A percentile compares a stretch with the other conserved stretches of the same genome.
Evolutionary conservation across 2,797 vertebrate genomes (phyloP).

Genomic region (Megaceryle alcyon): DNA sequence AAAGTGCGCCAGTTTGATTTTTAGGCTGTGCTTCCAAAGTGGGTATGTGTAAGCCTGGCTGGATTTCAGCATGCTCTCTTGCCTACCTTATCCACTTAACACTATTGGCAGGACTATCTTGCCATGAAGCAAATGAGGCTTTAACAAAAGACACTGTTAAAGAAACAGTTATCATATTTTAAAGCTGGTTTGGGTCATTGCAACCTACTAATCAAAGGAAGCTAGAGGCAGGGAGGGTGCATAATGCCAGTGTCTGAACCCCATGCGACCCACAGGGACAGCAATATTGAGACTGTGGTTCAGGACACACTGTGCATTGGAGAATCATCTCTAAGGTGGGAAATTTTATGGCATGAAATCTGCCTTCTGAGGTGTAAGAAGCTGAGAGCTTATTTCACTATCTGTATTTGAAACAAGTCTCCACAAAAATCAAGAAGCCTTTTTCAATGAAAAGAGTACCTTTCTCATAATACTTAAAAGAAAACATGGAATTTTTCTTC

Average conservation of each 20-base stretch:
- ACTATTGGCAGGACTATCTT: neutral
- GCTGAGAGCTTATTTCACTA: neutral
- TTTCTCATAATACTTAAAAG: constrained; percentile 29
- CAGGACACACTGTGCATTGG: neutral
- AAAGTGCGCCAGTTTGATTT: neutral
- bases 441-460: constrained; percentile 36
- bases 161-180: neutral
- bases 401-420: neutral
- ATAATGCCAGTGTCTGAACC: neutral
- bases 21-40: neutral
- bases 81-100: neutral
- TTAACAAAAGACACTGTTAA: neutral
- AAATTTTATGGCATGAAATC: neutral
- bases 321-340: neutral
- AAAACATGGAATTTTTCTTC: constrained; percentile 8
- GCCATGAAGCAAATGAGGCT: neutral
- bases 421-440: neutral
- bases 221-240: too few species aligned
- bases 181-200: neutral
- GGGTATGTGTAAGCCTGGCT: neutral
- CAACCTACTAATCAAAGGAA: neutral
- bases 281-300: neutral
- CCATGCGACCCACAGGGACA: neutral
- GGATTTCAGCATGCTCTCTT: neutral
- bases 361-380: neutral